Conservation (phyloP, 23 tunicate species). For the Diplosoma virens region DNA sequence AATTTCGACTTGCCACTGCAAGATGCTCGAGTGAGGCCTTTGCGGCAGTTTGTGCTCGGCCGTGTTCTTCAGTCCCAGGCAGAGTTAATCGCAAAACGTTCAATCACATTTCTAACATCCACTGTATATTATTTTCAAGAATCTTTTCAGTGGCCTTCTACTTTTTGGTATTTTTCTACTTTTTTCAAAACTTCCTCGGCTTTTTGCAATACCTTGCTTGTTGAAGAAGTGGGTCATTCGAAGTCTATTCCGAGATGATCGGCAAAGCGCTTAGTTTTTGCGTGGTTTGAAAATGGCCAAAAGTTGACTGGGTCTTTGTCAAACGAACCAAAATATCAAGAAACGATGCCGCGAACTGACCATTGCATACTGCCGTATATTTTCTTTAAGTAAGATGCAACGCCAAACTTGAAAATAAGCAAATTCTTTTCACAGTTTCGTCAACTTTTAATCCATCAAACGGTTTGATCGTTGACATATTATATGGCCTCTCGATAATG, state of each 20-base stretch:
- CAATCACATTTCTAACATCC: too few species aligned
- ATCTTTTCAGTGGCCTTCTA: too few species aligned
- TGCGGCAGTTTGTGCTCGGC: too few species aligned
- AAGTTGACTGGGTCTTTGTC: slow-evolving; percentile 64
- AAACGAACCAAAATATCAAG: slow-evolving; percentile 62
- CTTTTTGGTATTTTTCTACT: too few species aligned
- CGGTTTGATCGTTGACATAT: slow-evolving; percentile 85
- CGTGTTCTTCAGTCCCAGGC: too few species aligned
- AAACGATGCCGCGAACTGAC: slow-evolving; percentile 75
- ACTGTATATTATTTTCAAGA: too few species aligned
- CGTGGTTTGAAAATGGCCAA: slow-evolving; percentile 32
- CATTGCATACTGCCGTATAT: slow-evolving; percentile 62
- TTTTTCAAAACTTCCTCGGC: too few species aligned
- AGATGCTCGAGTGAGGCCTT: too few species aligned
- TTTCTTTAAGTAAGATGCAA: slow-evolving; percentile 68
- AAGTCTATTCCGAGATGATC: slow-evolving; percentile 4
- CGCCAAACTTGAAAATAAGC: slow-evolving; percentile 49
- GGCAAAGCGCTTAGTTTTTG: slow-evolving; percentile 14
- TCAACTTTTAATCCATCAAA: slow-evolving; percentile 48
- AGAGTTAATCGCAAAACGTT: too few species aligned
- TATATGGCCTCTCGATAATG: slow-evolving; percentile 82
- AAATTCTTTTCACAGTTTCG: slow-evolving; percentile 62
- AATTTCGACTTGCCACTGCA: too few species aligned
- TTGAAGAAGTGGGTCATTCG: background rate
- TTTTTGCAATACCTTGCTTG: too few species aligned